Base-by-base conservation (phyloP, 2,113 vertebrate species). In the Pituophis catenifer region DNA sequence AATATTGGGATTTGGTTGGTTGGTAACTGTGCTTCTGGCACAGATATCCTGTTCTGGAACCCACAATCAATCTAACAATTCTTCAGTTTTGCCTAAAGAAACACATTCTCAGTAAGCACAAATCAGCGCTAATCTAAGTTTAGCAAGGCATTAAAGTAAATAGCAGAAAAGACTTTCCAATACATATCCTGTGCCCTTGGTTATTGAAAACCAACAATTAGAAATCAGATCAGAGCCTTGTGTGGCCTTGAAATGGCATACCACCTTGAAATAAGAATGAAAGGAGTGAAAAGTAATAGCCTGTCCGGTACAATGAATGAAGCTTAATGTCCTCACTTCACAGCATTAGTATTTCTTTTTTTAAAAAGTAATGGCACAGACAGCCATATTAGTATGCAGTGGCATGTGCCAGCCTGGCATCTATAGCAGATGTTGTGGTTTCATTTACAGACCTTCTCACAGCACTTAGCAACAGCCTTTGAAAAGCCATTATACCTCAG, bases 141-240 rank as follows among this genome's bases (percentile, higher is more conserved):
- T 94, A 93, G 90, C 87, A 94, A 93, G 48, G 5, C 86, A 89
- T 95, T 95, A 86, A 94, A 95, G 93, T 85, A 89, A 90, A 95
- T 94, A 92, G 0, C 59, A 95, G 94, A 96, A 90, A 94, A 90
- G 87, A 95, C 86, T 94, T 97, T 89, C 91, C 48, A 96, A 58
- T 95, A 91, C 94, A 17, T 57, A 86, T 23, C 19, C 29, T 58
- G 86, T 91, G 54, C 86, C 62, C 33, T 44, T 0, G 0, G 0
- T 52, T 59, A 90, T 95, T 96, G 95, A 96, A 97, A 90, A 97
- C 95, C 91, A 96, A 97, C 96, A 97, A 97, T 97, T 96, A 95
- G 90, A 85, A 97, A 95, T 90, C 81, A 86, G 96, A 95, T 93
- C 95, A 97, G 94, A 95, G 58, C 75, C 55, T 85, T 90, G 11